phyloP scores from a whole-genome alignment of 2,113 vertebrate species.

The Macrotus californicus region DNA sequence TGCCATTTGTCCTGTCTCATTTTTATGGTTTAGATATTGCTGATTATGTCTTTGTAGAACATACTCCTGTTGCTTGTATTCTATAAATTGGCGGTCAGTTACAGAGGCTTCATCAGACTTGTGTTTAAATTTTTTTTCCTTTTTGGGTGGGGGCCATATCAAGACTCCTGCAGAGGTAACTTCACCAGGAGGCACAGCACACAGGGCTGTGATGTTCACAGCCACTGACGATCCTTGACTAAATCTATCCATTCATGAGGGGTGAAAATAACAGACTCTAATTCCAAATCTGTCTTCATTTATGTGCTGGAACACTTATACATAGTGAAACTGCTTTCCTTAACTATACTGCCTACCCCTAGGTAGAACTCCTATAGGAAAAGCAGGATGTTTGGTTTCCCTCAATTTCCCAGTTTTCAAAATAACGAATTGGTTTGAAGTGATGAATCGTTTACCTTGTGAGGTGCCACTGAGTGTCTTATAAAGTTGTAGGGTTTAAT shows the following conservation, averaged over 20 bases:
- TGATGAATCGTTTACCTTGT: neutral
- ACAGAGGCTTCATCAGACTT: neutral
- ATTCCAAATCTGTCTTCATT: neutral
- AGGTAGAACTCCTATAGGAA: no score
- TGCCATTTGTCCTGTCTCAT: neutral
- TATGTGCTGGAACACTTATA: no score
- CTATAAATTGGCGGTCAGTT: neutral
- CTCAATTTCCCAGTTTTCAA: neutral
- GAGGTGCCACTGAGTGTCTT: no score
- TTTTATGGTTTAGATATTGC: neutral
- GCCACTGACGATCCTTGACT: neutral
- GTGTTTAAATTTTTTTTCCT: neutral
- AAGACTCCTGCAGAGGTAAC: neutral
- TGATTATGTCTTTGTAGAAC: neutral
- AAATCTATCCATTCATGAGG: neutral
- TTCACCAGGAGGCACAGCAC: neutral
- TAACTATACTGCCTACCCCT: neutral
- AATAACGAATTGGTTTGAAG: neutral
- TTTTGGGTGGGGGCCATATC: neutral
- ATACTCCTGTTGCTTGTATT: neutral
- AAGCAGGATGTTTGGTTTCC: neutral
- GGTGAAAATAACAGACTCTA: fast-evolving
- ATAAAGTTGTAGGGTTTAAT: neutral
- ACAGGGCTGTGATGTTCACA: neutral
- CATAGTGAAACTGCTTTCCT: neutral